Evolutionary conservation across 2,888 invertebrate genomes (phyloP), one percentile per base, ranked within the genome.

Genomic region (Thereva nobilitata): DNA sequence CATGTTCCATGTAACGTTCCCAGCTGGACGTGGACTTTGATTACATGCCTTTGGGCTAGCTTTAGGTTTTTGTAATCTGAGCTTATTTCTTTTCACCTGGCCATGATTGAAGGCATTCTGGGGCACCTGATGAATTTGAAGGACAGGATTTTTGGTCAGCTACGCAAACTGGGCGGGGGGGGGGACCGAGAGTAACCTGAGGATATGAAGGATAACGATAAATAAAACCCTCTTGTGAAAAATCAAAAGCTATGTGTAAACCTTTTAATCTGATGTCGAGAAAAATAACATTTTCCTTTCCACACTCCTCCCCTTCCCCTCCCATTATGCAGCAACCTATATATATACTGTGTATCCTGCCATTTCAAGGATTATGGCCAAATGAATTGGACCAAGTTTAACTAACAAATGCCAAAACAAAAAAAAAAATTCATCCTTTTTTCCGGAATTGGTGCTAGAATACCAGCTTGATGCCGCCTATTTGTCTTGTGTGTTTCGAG

Each of bases 21-120:
- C 47, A 59, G 57, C 57, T 59, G 57, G 57, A 59, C 57, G 47
- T 38, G 47, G 45, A 47, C 57, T 47, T 47, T 59, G 57, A 59
- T 59, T 59, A 59, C 47, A 59, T 59, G 57, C 57, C 38, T 38
- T 35, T 6, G 37, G 57, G 47, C 12, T 59, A 47, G 57, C 47
- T 59, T 47, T 55, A 10, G 57, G 57, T 37, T 41, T 59, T 59
- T 59, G 57, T 47, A 59, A 59, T 59, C 45, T 45, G 47, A 59
- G 12, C 47, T 47, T 34, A 37, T 47, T 59, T 59, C 47, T 59
- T 23, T 47, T 59, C 57, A 59, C 47, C 47, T 47, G 45, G 38
- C 57, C 57, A 59, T 59, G 57, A 59, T 59, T 59, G 57, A 59
- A 59, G 47, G 57, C 37, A 38, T 23, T 23, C 23, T 23, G 23